Evolutionary conservation across 2,888 invertebrate species (phyloP), one percentile per base, ranked within the genome.

Genomic region (Melanostoma mellinum): DNA sequence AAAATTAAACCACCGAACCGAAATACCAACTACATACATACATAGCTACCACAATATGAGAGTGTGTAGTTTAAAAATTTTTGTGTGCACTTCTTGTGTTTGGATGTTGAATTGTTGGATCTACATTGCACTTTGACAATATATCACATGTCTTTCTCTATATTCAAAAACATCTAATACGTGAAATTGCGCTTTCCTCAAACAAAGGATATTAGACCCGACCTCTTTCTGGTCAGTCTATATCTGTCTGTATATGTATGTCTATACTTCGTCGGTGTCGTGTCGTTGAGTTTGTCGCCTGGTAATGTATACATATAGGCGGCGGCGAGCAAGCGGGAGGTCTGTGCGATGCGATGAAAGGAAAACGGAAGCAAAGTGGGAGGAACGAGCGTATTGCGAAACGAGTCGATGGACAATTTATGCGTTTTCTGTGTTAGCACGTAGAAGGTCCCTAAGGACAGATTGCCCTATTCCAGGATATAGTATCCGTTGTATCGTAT

Each of bases 1-100:
- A 44, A 78, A 74, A 79, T 78, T 67, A 78, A 84, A 71, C 71
- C 74, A 74, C 79, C 58, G 74, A 71, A 79, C 74, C 71, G 61
- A 75, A 67, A 61, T 71, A 56, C 55, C 56, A 32, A 58, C 63
- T 50, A 67, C 20, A 20, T 20, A 20, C 20, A 20, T 20, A 20
- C 1, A 20, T 1, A 20, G 20, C 20, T 20, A 20, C 20, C 1
- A 36, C 32, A 20, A 61, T 74, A 56, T 48, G 4, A 5, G 20
- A 46, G 40, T 33, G 52, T 30, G 58, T 55, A 53, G 68, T 36
- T 42, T 40, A 46, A 52, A 65, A 60, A 60, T 67, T n/a, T 20
- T 1, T 38, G 50, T 61, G 60, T 67, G 50, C 36, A 55, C 35
- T 48, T 52, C 44, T 40, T 40, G 55, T 50, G 20, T 58, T 50